phyloP scores from a whole-genome alignment of 2,797 vertebrate genomes.

The Pelodytes ibericus region DNA sequence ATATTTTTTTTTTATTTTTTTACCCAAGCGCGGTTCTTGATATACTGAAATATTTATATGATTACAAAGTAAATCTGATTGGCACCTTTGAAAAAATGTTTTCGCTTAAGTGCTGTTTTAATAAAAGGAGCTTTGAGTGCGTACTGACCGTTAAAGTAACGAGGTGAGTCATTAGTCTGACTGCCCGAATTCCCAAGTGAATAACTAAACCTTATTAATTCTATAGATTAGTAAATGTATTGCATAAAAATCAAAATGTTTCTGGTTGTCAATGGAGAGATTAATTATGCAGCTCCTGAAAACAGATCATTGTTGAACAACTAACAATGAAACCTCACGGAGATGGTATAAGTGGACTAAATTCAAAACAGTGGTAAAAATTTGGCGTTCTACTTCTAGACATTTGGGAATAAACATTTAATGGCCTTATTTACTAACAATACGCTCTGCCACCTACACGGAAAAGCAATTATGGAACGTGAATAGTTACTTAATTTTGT shows the following conservation, averaged over 20 bases:
- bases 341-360: background rate
- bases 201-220: background rate
- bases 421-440: slow-evolving; percentile 1
- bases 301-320: background rate
- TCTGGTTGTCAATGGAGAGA: background rate
- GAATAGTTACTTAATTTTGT: too few relatives aligned
- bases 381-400: background rate
- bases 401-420: background rate
- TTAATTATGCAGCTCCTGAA: background rate
- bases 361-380: background rate
- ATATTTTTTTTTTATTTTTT: too few relatives aligned
- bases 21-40: background rate
- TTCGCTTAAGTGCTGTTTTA: background rate
- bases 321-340: background rate
- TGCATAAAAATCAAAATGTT: background rate
- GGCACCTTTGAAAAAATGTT: background rate
- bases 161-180: background rate
- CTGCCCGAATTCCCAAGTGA: background rate
- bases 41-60: background rate
- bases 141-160: background rate
- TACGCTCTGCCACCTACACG: background rate
- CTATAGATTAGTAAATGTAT: background rate
- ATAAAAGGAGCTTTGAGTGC: background rate
- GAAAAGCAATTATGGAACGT: background rate
- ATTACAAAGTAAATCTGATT: background rate